Conservation (phyloP, 2,888 invertebrate genomes). For the Andrena flavipes region DNA sequence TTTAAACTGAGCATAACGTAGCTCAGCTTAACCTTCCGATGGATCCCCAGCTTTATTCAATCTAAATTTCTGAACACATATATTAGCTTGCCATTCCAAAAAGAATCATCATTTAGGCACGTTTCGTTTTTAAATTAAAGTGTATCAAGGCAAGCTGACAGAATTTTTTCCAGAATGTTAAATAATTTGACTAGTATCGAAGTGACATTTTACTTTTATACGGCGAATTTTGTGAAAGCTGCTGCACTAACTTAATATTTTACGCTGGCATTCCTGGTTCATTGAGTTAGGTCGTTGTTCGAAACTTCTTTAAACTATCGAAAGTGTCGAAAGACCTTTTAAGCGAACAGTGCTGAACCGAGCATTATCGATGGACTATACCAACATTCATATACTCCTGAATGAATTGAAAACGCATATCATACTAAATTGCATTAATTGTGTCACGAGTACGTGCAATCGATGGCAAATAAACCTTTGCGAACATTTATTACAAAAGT, state of each 20-base stretch:
- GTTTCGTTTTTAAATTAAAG: too few species aligned
- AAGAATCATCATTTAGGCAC: too few species aligned
- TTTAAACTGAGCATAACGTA: too few species aligned
- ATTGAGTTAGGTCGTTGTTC: not conserved
- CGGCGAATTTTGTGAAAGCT: not conserved
- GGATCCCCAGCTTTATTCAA: too few species aligned
- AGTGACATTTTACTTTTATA: conserved; percentile 1
- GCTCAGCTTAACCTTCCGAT: too few species aligned
- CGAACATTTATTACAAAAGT: not conserved
- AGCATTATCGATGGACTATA: too few species aligned
- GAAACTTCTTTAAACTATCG: not conserved
- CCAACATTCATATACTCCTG: not conserved
- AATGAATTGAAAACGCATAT: not conserved
- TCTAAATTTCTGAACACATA: too few species aligned
- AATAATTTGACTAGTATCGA: not conserved
- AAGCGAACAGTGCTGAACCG: not conserved
- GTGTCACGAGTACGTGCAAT: not conserved
- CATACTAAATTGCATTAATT: not conserved
- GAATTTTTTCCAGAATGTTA: too few species aligned
- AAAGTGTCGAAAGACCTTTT: not conserved
- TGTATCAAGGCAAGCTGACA: too few species aligned
- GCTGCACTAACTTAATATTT: not conserved
- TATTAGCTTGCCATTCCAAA: too few species aligned
- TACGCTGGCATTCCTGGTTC: not conserved
- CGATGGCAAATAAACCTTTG: not conserved